Base-by-base conservation (phyloP, 2,113 vertebrate species). In the Callorhinus ursinus region DNA sequence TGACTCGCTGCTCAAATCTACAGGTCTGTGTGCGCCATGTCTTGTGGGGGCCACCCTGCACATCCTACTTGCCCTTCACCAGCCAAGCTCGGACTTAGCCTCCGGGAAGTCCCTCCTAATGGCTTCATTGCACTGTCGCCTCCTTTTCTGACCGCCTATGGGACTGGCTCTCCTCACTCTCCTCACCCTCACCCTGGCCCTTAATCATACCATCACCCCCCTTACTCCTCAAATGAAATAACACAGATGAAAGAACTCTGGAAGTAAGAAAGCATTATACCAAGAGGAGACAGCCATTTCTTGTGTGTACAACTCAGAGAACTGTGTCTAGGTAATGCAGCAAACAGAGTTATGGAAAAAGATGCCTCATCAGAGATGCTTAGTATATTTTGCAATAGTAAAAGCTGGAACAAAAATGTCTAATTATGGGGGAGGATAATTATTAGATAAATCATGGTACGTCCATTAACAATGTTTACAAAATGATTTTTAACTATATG, bases 341-440 rank as follows among this genome's bases (percentile, higher is more conserved):
- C 57, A 72, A 87, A 83, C 0, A 74, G 67, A 67, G 67, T 95
- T 4, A 59, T 2, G 31, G 42, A 53, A 91, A 91, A 57, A 91
- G 92, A 69, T 24, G n/a, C 26, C 51, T 21, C 81, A 36, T 4
- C 55, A 42, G 63, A 84, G 76, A 86, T 4, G 36, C 51, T 77
- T 28, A 11, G 36, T n/a, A 39, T 81, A 18, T 63, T 55, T 59
- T 76, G 33, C 51, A 94, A 49, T 1, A 71, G 49, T 46, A 80
- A 93, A 88, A 72, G 46, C 31, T 22, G 3, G 12, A 46, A 61
- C 8, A 42, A 65, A 95, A 88, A 26, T 39, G 31, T 69, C 82
- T 88, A 80, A 94, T 74, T 81, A 82, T 1, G 46, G 81, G 85
- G 46, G 77, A 96, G 79, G 51, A 51, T 72, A 92, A 77, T 51